Conservation (phyloP, 2,113 vertebrate genomes). For the Zosterops hypoxanthus region DNA sequence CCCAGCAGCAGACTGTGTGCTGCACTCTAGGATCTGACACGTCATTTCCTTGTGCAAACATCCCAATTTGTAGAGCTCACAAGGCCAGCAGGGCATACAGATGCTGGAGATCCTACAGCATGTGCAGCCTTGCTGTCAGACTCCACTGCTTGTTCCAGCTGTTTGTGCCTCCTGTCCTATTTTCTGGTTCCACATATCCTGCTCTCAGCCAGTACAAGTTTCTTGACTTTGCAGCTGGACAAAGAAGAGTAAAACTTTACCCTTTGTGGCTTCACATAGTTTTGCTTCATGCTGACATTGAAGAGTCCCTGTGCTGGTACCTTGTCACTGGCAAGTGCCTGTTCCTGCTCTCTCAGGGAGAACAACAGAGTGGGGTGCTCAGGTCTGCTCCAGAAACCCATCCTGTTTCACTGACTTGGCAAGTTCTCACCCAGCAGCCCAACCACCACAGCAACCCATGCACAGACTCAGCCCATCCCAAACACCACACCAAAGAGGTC, state of each 20-base stretch:
- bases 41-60: background rate
- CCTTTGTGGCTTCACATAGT: background rate
- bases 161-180: background rate
- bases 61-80: background rate
- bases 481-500: background rate
- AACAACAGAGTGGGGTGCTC: background rate
- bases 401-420: background rate
- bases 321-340: background rate
- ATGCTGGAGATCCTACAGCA: accelerated
- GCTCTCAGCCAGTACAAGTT: background rate
- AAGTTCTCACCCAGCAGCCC: background rate
- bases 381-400: background rate
- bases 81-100: background rate
- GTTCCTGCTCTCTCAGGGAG: background rate
- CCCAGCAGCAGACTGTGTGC: background rate
- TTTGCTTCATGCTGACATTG: background rate
- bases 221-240: background rate
- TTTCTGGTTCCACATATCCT: background rate
- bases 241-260: background rate
- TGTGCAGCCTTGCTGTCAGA: background rate
- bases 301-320: background rate
- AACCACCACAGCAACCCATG: background rate
- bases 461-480: background rate
- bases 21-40: background rate
- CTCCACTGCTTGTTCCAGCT: background rate